Evolutionary conservation across 1,140 invertebrate species (phyloP), one percentile per base, ranked within the genome.

Genomic region (Aphelinus atriplicis): DNA sequence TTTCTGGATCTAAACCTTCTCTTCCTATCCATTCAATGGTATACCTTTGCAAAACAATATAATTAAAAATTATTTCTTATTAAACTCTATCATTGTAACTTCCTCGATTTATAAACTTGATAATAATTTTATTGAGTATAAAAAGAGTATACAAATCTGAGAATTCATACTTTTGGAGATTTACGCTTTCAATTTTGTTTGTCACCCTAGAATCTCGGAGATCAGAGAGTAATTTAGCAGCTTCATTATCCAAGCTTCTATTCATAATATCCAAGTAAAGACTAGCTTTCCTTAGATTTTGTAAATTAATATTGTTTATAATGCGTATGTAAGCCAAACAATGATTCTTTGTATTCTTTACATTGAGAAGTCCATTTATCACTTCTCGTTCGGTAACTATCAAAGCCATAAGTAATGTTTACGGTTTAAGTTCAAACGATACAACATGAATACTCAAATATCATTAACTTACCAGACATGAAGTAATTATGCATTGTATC

Each of bases 401-500:
- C 26, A 26, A 26, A 26, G 26, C 26, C 26, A 26, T 26, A 26
- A 26, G 26, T 26, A 26, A 26, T 26, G 26, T 26, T 26, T 26
- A 26, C 26, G 26, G 26, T 26, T 26, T 26, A 26, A 26, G 26
- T 26, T 26, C 26, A 26, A 26, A 26, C 26, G 26, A 26, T 26
- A 26, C 26, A 26, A 26, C 26, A 26, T 26, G 26, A 26, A 26
- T 26, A 26, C 26, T 26, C 26, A 26, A 26, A 9, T 60, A 5
- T 60, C 58, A 63, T 74, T 66, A 45, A 66, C 75, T 87, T 90
- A 98, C 96, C 97, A 73, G 97, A 98, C 97, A 99, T 99, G 82
- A 98, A 98, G 87, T 98, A 99, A 87, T 98, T 98, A 81, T 99
- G 97, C 92, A 97, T 97, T 10, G 94, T 94, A 63, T 98, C 97